Evolutionary conservation across 53 echinoderm and acorn worm species (phyloP).

Genomic region (Holothuria scabra): DNA sequence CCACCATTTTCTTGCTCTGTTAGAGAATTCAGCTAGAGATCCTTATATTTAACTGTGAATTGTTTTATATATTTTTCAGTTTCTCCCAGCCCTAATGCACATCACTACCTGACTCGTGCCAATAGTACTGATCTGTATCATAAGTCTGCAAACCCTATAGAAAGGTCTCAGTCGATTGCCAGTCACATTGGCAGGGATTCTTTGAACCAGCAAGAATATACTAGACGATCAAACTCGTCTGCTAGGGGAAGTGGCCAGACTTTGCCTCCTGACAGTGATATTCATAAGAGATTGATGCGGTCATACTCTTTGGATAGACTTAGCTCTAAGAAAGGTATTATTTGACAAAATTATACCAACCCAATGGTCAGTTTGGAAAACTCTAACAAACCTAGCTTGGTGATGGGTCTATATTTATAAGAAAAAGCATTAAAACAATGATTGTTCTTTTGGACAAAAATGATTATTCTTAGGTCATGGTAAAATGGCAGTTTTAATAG

Average conservation of each 20-base stretch:
- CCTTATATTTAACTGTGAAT: no score
- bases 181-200: slow-evolving; percentile 31
- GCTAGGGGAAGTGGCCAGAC: neutral
- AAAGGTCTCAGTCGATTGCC: slow-evolving; percentile 31
- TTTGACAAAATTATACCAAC: neutral
- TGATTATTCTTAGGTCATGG: no score
- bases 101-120: neutral
- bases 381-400: no score
- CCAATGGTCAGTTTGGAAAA: no score
- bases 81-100: slow-evolving; percentile 42
- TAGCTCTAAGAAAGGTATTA: slow-evolving; percentile 8
- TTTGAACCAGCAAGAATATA: neutral
- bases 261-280: neutral
- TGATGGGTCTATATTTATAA: no score
- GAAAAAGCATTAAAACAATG: no score
- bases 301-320: slow-evolving; percentile 37
- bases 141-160: slow-evolving; percentile 8
- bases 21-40: no score
- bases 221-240: neutral
- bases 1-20: no score
- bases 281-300: slow-evolving; percentile 17
- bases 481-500: no score
- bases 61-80: slow-evolving; percentile 29
- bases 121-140: slow-evolving; percentile 5
- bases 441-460: no score